Evolutionary conservation across 2,113 vertebrate genomes (phyloP), one percentile per base, ranked within the genome.

Genomic region (Baryphthengus martii): DNA sequence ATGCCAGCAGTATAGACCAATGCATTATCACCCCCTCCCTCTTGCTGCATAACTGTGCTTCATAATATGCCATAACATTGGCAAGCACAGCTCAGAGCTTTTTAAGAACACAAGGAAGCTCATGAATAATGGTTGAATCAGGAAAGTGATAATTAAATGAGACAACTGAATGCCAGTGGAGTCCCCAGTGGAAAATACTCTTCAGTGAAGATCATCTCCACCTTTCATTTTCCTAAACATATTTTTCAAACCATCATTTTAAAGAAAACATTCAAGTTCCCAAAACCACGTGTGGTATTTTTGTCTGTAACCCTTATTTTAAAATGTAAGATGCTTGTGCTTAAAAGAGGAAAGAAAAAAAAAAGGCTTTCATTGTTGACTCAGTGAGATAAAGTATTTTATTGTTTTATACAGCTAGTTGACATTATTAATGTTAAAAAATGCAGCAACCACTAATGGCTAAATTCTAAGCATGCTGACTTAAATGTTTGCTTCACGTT

Each of bases 101-200:
- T 98, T 98, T 98, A 98, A 97, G 98, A 98, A 97, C 95, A 98
- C 97, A 97, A 96, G 95, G 95, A 85, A 97, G 95, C 97, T 98
- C 98, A 98, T 98, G 98, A 98, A 98, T 98, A 98, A 98, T 98
- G 97, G 96, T 97, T 98, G 97, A 98, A 97, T 98, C 97, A 98
- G 96, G 96, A 97, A 98, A 98, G 95, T 96, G 98, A 97, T 98
- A 98, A 98, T 98, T 98, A 98, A 98, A 98, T 97, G 97, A 98
- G 98, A 98, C 98, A 98, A 98, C 96, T 96, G 97, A 98, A 98
- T 98, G 96, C 97, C 89, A 79, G 81, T 98, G 96, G 97, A 98
- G 97, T 98, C 96, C 98, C 98, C 95, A 97, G 96, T 94, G 90
- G 97, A 97, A 98, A 98, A 97, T 93, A 95, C 88, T 98, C 95